These are phyloP conservation scores for Serinus canaria DNA, from an alignment of 2,113 vertebrate species.

Conservation along the genomic window DNA sequence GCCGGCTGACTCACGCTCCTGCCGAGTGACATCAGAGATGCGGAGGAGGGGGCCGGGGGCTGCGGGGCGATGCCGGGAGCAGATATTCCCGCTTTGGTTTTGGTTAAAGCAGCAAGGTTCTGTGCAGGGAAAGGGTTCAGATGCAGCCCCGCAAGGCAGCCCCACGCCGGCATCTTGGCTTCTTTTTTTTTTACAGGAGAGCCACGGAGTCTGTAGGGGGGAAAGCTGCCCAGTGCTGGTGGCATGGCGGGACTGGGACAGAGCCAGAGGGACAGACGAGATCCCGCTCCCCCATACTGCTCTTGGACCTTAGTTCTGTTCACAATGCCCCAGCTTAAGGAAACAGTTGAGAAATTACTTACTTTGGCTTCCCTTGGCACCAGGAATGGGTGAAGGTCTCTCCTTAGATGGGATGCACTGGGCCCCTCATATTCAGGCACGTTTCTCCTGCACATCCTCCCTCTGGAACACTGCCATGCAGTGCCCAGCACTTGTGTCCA, in stretches of 20 bases:
- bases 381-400: background rate
- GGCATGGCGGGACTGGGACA: background rate
- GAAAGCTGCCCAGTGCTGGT: background rate
- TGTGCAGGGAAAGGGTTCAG: fast-evolving
- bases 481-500: fast-evolving
- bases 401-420: fast-evolving
- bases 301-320: too few relatives aligned
- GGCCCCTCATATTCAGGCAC: fast-evolving
- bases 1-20: background rate
- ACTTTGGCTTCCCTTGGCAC: background rate
- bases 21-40: slow-evolving; percentile 49
- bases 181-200: background rate
- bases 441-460: background rate
- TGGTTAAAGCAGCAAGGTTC: background rate
- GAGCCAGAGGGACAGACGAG: background rate
- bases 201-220: fast-evolving
- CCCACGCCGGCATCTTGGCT: fast-evolving
- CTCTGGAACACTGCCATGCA: background rate
- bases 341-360: background rate
- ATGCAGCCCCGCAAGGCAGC: background rate
- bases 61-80: background rate
- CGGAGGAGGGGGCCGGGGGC: background rate
- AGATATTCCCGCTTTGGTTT: background rate
- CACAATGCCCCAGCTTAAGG: background rate
- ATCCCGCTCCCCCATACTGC: fast-evolving